These are phyloP conservation scores for Lepidocyrtinus sp. DNA, from an alignment of 2,888 invertebrate species.

Conservation along the genomic window DNA sequence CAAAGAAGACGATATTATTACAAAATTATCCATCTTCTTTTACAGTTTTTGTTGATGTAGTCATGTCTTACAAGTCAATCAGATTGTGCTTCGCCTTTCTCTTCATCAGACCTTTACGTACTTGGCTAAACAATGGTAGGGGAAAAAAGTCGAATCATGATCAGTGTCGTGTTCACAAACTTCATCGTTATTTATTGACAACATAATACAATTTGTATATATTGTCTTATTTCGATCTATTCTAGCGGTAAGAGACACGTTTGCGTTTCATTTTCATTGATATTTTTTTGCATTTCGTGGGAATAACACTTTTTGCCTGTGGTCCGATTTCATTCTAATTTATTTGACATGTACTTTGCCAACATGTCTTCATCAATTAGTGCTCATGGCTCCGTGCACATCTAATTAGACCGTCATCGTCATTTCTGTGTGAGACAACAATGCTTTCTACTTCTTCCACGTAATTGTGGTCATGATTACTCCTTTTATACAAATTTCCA, in stretches of 20 bases:
- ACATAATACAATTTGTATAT: conserved; percentile 19
- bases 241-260: conserved; percentile 19
- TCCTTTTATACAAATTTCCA: neutral
- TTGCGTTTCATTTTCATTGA: conserved; percentile 28
- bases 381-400: conserved; percentile 41
- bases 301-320: conserved; percentile 56
- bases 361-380: conserved; percentile 63
- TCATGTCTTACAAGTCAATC: conserved; percentile 48
- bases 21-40: conserved; percentile 19
- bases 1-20: neutral
- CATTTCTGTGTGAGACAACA: conserved; percentile 22
- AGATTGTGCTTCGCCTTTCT: conserved; percentile 26
- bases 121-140: conserved; percentile 14
- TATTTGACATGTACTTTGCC: conserved; percentile 63
- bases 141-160: neutral
- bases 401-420: conserved; percentile 55
- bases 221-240: neutral
- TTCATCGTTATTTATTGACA: conserved; percentile 16
- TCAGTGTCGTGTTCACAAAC: no score
- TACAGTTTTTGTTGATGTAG: conserved; percentile 35
- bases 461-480: conserved; percentile 19
- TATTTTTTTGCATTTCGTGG: conserved; percentile 46
- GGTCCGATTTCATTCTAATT: conserved; percentile 60
- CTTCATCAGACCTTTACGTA: conserved; percentile 35
- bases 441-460: conserved; percentile 24